Conservation (phyloP, 2,888 invertebrate species). For the Philereme transversata region DNA sequence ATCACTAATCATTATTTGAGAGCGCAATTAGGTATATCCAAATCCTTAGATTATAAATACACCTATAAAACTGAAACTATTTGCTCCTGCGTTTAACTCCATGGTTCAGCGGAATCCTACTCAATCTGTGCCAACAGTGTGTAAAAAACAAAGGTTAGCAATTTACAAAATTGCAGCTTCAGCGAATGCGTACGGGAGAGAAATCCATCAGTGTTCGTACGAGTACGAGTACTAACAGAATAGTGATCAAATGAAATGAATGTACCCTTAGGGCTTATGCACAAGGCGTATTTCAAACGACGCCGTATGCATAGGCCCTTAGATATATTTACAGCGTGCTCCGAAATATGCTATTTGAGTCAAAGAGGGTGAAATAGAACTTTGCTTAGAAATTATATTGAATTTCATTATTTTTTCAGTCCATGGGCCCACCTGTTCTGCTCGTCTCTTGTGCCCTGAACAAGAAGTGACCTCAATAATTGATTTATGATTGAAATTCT, state of each 20-base stretch:
- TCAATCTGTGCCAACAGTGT: constrained; percentile 49
- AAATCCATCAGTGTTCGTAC: constrained; percentile 37
- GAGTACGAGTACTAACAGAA: constrained; percentile 12
- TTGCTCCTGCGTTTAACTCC: constrained; percentile 25
- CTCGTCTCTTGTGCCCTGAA: too few species aligned
- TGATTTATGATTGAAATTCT: too few species aligned
- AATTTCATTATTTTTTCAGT: too few species aligned
- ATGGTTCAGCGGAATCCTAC: constrained; percentile 44
- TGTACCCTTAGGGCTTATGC: not conserved
- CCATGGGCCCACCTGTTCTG: too few species aligned
- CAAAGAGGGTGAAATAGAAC: too few species aligned
- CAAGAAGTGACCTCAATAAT: too few species aligned
- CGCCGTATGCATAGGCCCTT: too few species aligned
- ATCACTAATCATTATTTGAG: too few species aligned
- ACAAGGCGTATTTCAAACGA: too few species aligned
- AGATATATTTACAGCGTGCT: too few species aligned
- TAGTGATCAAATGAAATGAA: constrained; percentile 25
- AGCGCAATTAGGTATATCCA: not conserved
- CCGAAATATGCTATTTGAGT: too few species aligned
- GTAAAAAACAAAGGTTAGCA: constrained; percentile 47
- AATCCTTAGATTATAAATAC: not conserved
- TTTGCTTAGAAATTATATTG: too few species aligned
- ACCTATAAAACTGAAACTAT: constrained; percentile 2
- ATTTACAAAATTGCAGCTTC: constrained; percentile 51
- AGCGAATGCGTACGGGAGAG: constrained; percentile 41